A percentile compares a stretch with the other conserved stretches of the same genome.
Conservation (phyloP, 2,888 invertebrate species). For the Prosopocoilus inquinatus region DNA sequence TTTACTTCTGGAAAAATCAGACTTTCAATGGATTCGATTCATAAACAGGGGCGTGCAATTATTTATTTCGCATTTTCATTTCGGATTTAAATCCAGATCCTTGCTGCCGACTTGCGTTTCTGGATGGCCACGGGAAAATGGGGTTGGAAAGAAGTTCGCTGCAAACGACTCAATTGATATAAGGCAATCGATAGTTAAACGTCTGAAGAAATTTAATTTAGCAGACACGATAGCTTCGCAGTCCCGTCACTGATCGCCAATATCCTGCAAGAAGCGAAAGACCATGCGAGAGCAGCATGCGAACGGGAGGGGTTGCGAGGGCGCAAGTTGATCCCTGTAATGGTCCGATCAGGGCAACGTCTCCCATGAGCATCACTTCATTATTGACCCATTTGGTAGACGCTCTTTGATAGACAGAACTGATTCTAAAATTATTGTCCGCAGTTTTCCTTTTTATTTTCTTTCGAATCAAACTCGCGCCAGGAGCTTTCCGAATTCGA, state of each 20-base stretch:
- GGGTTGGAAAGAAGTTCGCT: not conserved
- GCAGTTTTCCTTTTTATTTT: not conserved
- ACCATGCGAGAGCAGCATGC: constrained; percentile 5
- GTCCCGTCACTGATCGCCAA: constrained; percentile 40
- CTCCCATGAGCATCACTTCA: constrained; percentile 45
- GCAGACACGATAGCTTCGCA: constrained; percentile 32
- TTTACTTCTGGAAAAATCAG: too few relatives aligned
- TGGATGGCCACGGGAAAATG: too few relatives aligned
- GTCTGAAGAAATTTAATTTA: constrained; percentile 39
- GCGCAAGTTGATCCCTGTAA: constrained; percentile 35
- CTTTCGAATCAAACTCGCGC: too few relatives aligned
- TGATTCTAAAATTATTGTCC: not conserved
- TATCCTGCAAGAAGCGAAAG: constrained; percentile 34
- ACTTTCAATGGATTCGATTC: too few relatives aligned
- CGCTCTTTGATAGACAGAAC: constrained; percentile 23
- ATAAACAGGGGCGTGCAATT: too few relatives aligned
- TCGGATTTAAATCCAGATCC: too few relatives aligned
- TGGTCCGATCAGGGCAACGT: constrained; percentile 43
- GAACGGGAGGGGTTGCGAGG: constrained; percentile 8
- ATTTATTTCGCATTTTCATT: too few relatives aligned
- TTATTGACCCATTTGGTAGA: constrained; percentile 40
- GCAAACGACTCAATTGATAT: constrained; percentile 20
- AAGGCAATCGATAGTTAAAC: constrained; percentile 26
- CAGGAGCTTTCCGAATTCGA: too few relatives aligned
- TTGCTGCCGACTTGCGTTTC: too few relatives aligned